phyloP scores from a whole-genome alignment of 1,140 invertebrate species.

The Drosophila insularis region DNA sequence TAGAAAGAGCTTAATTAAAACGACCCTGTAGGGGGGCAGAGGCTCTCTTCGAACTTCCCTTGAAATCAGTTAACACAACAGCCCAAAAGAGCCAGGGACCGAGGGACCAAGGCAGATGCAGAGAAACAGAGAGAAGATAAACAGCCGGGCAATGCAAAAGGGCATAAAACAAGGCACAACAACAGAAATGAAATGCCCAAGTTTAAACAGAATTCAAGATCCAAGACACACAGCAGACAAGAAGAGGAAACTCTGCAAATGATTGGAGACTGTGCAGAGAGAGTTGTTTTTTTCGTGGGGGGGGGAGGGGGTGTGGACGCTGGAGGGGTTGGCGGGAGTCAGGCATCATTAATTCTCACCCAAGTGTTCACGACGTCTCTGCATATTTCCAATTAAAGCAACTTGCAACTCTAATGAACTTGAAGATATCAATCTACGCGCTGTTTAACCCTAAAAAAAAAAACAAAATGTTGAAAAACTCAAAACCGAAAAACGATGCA shows the following conservation, averaged over 20 bases:
- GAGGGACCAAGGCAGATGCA: not conserved
- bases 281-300: too few relatives aligned
- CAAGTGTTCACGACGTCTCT: constrained; percentile 60
- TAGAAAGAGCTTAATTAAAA: constrained; percentile 66
- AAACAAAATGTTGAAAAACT: constrained; percentile 25
- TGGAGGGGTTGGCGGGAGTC: constrained; percentile 28
- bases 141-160: constrained; percentile 27
- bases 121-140: constrained; percentile 4
- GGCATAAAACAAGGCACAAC: constrained; percentile 24
- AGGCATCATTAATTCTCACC: constrained; percentile 81
- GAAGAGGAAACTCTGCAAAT: not conserved
- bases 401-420: constrained; percentile 81
- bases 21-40: constrained; percentile 44
- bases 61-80: constrained; percentile 73
- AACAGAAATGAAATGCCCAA: constrained; percentile 49
- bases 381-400: constrained; percentile 78
- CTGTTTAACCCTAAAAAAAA: constrained; percentile 79
- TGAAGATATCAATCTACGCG: constrained; percentile 81
- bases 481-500: constrained; percentile 25
- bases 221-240: constrained; percentile 29
- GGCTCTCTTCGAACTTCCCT: constrained; percentile 43
- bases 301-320: not conserved
- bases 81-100: constrained; percentile 26
- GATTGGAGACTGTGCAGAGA: not conserved
- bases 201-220: constrained; percentile 68